These are phyloP conservation scores for Laspeyria flexula DNA, from an alignment of 2,888 invertebrate species.

Conservation along the genomic window DNA sequence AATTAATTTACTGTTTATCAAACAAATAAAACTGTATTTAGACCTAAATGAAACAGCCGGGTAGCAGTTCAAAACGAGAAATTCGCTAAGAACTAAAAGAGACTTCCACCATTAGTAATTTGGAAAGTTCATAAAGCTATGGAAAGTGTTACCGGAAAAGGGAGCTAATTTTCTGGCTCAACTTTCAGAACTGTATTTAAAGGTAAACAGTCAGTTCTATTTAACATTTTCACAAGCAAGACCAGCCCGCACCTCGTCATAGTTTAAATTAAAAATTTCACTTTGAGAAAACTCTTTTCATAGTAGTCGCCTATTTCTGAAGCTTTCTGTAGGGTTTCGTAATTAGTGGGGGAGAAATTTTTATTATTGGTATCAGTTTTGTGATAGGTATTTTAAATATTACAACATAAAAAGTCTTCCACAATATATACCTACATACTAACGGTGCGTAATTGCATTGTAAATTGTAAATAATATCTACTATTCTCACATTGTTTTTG, in stretches of 20 bases:
- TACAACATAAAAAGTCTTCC: too few species aligned
- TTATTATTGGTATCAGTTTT: not conserved
- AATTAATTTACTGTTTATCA: too few species aligned
- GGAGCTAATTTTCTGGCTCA: constrained; percentile 47
- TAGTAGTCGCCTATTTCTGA: not conserved
- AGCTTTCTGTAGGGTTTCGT: not conserved
- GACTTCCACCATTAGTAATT: constrained; percentile 15
- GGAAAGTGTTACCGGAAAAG: constrained; percentile 16
- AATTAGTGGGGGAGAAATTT: not conserved
- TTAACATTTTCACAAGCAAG: constrained; percentile 53
- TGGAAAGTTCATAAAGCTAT: constrained; percentile 20
- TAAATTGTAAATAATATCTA: too few species aligned
- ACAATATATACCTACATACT: too few species aligned
- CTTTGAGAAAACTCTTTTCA: constrained; percentile 13
- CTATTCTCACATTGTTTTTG: too few species aligned
- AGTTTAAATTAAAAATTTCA: constrained; percentile 33
- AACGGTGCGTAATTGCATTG: too few species aligned
- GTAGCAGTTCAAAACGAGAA: not conserved
- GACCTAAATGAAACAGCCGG: not conserved
- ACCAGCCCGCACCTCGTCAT: constrained; percentile 2
- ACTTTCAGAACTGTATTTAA: constrained; percentile 49
- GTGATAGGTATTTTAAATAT: too few species aligned
- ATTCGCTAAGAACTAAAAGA: constrained; percentile 5
- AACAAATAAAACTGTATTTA: too few species aligned
- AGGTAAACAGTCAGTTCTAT: constrained; percentile 54